A percentile compares a stretch with the other conserved stretches of the same genome.
These are phyloP conservation scores for Cyrtonyx montezumae DNA, from an alignment of 2,113 vertebrate genomes.

Conservation along the genomic window DNA sequence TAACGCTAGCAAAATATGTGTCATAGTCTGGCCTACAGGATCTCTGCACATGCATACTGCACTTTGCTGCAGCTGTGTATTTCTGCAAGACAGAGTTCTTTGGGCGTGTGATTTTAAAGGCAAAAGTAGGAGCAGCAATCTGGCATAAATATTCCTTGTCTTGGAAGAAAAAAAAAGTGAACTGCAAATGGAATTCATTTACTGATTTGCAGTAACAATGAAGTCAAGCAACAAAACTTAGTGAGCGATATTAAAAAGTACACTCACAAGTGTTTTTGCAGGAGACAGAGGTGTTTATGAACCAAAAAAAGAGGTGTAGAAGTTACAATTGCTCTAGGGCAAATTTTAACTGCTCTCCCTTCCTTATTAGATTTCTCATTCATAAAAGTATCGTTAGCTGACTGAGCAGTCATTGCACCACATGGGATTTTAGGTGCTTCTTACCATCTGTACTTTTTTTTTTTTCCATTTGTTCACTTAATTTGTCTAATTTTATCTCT, in stretches of 20 bases:
- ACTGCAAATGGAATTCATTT: conserved; percentile 48
- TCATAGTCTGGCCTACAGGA: background rate
- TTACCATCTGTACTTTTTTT: background rate
- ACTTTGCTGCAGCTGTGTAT: background rate
- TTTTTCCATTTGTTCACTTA: background rate
- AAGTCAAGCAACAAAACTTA: conserved; percentile 52
- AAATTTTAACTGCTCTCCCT: conserved; percentile 39
- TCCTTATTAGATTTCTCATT: conserved; percentile 60
- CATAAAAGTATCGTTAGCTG: conserved; percentile 41
- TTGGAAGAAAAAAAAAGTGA: background rate
- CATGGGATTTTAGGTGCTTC: conserved; percentile 22
- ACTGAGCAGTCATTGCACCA: conserved; percentile 15
- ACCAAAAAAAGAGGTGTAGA: conserved; percentile 27
- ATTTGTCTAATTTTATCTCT: conserved; percentile 1
- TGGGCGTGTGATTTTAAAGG: background rate
- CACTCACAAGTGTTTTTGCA: conserved; percentile 56
- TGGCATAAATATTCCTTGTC: conserved; percentile 13
- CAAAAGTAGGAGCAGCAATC: conserved; percentile 1
- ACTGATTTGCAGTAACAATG: conserved; percentile 54
- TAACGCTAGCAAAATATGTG: background rate
- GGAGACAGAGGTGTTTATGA: conserved; percentile 54
- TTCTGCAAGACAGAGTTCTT: background rate
- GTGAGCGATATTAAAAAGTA: conserved; percentile 51
- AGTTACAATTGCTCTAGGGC: conserved; percentile 33
- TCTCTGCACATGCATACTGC: background rate